Percentiles rank a stretch among this genome's conserved stretches.
Conservation (phyloP, 2,113 vertebrate genomes). For the Shinisaurus crocodilurus region DNA sequence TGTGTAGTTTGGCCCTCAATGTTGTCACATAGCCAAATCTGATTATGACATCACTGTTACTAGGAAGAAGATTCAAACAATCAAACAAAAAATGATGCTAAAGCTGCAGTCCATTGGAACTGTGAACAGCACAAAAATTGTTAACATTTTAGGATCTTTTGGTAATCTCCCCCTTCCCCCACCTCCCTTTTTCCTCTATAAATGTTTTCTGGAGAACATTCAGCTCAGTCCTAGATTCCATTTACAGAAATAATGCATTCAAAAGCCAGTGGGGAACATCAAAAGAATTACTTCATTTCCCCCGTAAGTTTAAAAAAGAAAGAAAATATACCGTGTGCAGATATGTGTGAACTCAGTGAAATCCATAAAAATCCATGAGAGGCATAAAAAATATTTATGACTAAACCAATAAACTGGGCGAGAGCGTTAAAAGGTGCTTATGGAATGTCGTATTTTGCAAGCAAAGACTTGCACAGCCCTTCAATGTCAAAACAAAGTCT, state of each 20-base stretch:
- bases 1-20: background rate
- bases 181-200: background rate
- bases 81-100: background rate
- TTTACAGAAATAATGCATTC: slow-evolving; percentile 3
- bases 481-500: slow-evolving; percentile 69
- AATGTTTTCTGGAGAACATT: slow-evolving; percentile 1
- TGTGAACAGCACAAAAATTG: background rate
- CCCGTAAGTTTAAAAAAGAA: fast-evolving
- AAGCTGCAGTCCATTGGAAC: background rate
- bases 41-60: background rate
- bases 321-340: background rate
- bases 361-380: slow-evolving; percentile 37
- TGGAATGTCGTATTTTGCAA: slow-evolving; percentile 66
- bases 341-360: slow-evolving; percentile 37
- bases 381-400: slow-evolving; percentile 10
- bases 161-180: background rate
- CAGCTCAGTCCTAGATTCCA: background rate
- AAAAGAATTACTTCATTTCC: slow-evolving; percentile 27
- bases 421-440: slow-evolving; percentile 59
- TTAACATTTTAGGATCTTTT: background rate
- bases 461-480: slow-evolving; percentile 63
- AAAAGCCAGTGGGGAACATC: background rate
- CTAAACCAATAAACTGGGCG: slow-evolving; percentile 58
- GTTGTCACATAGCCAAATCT: background rate
- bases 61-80: background rate